phyloP scores from a whole-genome alignment of 2,888 invertebrate species.

The Gymnosoma rotundatum region DNA sequence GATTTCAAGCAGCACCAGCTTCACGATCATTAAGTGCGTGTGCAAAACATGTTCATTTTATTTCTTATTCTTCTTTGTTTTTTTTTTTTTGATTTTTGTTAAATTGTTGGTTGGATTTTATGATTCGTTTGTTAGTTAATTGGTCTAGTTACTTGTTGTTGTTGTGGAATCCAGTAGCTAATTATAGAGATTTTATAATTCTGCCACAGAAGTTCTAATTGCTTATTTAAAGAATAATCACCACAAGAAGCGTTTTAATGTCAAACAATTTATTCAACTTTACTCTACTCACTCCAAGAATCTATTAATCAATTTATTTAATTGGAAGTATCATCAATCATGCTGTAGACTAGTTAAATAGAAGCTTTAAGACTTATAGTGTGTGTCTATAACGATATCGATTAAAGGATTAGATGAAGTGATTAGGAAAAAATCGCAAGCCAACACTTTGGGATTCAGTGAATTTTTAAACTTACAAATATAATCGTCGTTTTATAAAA shows the following conservation, averaged over 20 bases:
- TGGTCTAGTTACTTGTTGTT: constrained; percentile 47
- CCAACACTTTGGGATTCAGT: too few species aligned
- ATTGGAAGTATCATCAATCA: constrained; percentile 46
- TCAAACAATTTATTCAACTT: neutral
- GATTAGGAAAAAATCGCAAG: too few species aligned
- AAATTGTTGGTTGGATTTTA: constrained; percentile 43
- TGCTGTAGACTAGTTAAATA: neutral
- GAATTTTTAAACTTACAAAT: too few species aligned
- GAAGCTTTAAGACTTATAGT: too few species aligned
- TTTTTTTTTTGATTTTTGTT: constrained; percentile 1
- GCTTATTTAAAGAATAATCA: constrained; percentile 42
- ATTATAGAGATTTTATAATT: constrained; percentile 53
- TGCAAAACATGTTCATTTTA: constrained; percentile 55
- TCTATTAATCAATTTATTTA: constrained; percentile 45
- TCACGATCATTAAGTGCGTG: constrained; percentile 58
- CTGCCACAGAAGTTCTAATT: constrained; percentile 45
- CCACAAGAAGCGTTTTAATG: constrained; percentile 32
- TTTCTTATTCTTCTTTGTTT: neutral
- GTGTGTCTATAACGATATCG: neutral
- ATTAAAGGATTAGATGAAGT: too few species aligned
- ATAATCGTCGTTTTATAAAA: too few species aligned
- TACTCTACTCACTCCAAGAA: neutral
- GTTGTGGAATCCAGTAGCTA: constrained; percentile 48
- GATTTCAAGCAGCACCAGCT: constrained; percentile 34
- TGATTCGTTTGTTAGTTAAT: constrained; percentile 61